Conservation (phyloP, 2,113 vertebrate genomes). For the Serinus canaria region DNA sequence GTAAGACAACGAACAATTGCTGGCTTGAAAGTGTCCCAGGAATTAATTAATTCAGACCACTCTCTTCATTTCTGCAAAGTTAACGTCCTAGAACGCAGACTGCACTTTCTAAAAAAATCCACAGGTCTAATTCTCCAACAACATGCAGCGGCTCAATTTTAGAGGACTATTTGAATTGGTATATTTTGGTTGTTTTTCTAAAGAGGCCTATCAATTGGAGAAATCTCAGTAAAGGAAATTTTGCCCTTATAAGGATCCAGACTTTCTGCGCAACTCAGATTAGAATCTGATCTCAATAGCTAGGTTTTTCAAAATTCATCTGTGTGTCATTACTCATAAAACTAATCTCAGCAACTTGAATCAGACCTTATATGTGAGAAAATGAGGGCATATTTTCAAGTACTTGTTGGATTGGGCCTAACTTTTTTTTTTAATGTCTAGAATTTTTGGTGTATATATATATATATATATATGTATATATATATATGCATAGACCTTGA, state of each 20-base stretch:
- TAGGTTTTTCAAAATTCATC: conserved; percentile 35
- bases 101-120: background rate
- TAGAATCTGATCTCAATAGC: conserved; percentile 9
- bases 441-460: background rate
- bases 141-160: background rate
- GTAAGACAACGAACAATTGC: background rate
- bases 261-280: conserved; percentile 13
- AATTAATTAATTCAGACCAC: background rate
- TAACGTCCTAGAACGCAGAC: background rate
- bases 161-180: background rate
- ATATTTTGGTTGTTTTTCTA: background rate
- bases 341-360: background rate
- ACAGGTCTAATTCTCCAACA: background rate
- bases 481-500: background rate
- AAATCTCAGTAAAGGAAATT: conserved; percentile 16
- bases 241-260: conserved; percentile 17
- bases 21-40: background rate
- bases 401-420: background rate
- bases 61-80: background rate
- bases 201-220: background rate
- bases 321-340: conserved; percentile 17
- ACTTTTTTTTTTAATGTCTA: background rate
- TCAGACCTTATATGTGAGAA: conserved; percentile 1
- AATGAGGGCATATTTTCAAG: background rate
- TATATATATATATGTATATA: too few relatives aligned